Conservation (phyloP, 2,113 vertebrate species). For the Phyllostomus discolor region DNA sequence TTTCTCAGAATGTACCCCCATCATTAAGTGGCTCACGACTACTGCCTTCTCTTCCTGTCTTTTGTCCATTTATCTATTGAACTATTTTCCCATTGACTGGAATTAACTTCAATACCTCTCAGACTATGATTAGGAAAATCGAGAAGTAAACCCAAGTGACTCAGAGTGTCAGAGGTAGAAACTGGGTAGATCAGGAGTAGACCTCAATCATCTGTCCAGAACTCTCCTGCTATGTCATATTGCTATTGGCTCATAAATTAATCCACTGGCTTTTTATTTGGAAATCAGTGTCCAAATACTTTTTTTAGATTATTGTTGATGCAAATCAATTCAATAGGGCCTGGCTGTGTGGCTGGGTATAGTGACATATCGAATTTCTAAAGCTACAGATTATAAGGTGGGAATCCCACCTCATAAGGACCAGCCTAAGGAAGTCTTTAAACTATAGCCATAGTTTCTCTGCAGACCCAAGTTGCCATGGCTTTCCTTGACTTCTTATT, state of each 20-base stretch:
- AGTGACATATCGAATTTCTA: background rate
- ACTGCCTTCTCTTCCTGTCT: background rate
- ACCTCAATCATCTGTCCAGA: background rate
- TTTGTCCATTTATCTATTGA: slow-evolving; percentile 1
- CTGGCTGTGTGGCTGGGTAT: background rate
- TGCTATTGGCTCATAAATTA: background rate
- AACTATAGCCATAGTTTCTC: background rate
- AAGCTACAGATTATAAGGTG: background rate
- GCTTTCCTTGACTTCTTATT: background rate
- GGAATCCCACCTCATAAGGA: background rate
- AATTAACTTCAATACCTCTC: background rate
- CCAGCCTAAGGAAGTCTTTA: background rate
- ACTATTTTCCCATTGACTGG: background rate
- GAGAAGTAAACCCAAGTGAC: background rate
- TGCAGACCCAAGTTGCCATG: background rate
- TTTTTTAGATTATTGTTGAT: background rate
- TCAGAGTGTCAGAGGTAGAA: background rate
- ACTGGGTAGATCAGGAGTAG: background rate
- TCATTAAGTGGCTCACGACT: background rate
- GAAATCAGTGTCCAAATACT: background rate
- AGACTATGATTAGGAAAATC: background rate
- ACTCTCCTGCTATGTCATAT: background rate
- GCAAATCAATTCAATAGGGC: background rate
- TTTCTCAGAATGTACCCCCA: background rate
- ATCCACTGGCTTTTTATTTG: background rate